These are phyloP conservation scores for Laupala kohalensis DNA, from an alignment of 1,140 invertebrate species.

Conservation along the genomic window DNA sequence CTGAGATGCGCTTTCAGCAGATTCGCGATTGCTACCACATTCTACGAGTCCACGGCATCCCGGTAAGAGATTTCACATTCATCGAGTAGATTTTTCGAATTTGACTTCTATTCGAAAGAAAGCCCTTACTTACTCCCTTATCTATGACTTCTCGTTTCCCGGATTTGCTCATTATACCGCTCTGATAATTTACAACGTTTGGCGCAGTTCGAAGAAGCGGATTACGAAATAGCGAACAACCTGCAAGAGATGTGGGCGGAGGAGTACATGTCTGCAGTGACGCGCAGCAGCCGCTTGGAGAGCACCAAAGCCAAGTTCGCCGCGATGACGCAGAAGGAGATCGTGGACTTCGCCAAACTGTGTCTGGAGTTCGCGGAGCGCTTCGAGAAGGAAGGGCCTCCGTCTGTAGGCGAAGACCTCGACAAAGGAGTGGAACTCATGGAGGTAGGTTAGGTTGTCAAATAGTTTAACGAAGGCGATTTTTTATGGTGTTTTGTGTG, in stretches of 20 bases:
- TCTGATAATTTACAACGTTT: no score
- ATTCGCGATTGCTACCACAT: conserved; percentile 48
- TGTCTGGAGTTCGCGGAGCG: conserved; percentile 52
- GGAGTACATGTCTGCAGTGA: conserved; percentile 49
- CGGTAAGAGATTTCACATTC: conserved; percentile 23
- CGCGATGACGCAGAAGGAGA: conserved; percentile 54
- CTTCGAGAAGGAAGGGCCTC: conserved; percentile 62
- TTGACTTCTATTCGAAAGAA: conserved; percentile 25
- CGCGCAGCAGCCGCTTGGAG: conserved; percentile 49
- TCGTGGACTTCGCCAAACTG: conserved; percentile 51
- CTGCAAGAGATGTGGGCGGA: conserved; percentile 53
- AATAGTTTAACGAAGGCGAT: no score
- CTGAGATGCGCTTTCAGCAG: conserved; percentile 56
- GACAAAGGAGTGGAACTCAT: conserved; percentile 43
- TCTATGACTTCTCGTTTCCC: no score
- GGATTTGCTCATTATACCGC: no score
- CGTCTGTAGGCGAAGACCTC: conserved; percentile 57
- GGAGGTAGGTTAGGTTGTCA: no score
- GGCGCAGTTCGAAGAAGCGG: conserved; percentile 21
- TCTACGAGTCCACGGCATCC: conserved; percentile 35
- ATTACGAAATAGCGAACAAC: conserved; percentile 40
- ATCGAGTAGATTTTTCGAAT: conserved; percentile 11
- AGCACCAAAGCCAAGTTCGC: conserved; percentile 63
- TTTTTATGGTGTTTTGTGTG: no score
- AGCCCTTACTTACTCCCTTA: no score